Evolutionary conservation across 2,113 vertebrate species (phyloP).

Genomic region (Pollimyrus isidori): DNA sequence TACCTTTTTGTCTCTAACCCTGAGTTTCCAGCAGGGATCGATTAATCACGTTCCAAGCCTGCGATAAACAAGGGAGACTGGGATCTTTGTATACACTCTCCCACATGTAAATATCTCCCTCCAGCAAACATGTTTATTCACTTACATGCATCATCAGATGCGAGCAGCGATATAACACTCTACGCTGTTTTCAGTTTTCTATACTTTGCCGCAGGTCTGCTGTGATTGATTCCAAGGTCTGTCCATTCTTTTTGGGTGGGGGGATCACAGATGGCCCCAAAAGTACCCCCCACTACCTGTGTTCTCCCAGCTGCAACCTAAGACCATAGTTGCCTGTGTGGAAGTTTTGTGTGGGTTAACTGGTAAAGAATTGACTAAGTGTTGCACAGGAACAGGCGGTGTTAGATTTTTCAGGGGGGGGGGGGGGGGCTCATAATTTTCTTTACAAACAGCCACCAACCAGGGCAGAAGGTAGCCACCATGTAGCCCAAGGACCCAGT

Average conservation of each 20-base stretch:
- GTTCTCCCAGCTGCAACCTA: neutral
- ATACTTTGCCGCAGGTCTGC: neutral
- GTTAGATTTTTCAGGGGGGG: neutral
- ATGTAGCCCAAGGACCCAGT: neutral
- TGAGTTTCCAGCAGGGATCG: neutral
- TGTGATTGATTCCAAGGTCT: neutral
- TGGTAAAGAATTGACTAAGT: neutral
- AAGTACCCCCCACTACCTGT: neutral
- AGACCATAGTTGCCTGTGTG: neutral
- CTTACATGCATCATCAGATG: neutral
- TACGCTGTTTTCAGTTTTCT: neutral
- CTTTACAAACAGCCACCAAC: neutral
- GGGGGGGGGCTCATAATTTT: neutral
- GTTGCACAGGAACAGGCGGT: neutral
- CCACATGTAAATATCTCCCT: neutral
- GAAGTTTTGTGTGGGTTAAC: neutral
- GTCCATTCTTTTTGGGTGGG: neutral
- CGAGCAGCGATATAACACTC: neutral
- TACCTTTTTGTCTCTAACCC: neutral
- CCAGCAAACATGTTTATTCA: neutral
- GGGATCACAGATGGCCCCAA: neutral
- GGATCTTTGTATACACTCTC: neutral
- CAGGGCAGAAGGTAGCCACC: neutral
- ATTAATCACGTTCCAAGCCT: neutral
- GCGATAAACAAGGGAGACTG: neutral